Evolutionary conservation across 2,113 vertebrate genomes (phyloP).

Genomic region (Fulica atra): DNA sequence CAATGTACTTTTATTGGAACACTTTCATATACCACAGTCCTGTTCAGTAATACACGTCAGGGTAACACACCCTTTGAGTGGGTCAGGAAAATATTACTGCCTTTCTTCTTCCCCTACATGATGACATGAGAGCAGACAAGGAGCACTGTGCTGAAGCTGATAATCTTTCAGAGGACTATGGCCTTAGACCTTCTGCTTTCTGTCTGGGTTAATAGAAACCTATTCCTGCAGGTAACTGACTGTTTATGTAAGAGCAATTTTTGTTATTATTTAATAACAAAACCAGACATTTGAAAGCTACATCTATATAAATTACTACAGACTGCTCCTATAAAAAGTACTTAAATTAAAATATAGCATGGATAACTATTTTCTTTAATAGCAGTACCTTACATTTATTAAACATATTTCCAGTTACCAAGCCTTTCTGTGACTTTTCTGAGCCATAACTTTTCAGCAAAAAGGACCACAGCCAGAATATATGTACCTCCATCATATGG

Average conservation of each 20-base stretch:
- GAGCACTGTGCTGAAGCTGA: neutral
- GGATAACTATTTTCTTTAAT: neutral
- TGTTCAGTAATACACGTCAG: neutral
- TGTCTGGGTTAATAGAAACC: neutral
- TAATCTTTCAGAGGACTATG: neutral
- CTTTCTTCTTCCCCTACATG: neutral
- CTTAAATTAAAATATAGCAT: slow-evolving; percentile 20
- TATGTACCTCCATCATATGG: neutral
- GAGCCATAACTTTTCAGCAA: neutral
- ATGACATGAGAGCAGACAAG: neutral
- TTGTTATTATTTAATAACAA: slow-evolving; percentile 1
- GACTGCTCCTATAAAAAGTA: neutral
- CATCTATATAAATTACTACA: slow-evolving; percentile 6
- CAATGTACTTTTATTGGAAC: neutral
- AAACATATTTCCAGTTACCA: neutral
- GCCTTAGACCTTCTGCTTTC: neutral
- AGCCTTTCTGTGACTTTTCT: neutral
- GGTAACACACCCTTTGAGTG: neutral
- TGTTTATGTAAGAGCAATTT: neutral
- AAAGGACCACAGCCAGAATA: neutral
- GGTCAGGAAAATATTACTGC: neutral
- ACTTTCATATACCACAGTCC: neutral
- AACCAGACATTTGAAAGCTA: neutral
- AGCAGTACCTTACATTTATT: neutral
- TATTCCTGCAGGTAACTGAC: neutral